Evolutionary conservation across 1,140 invertebrate genomes (phyloP), one percentile per base, ranked within the genome.

Genomic region (Bombus cullumanus): DNA sequence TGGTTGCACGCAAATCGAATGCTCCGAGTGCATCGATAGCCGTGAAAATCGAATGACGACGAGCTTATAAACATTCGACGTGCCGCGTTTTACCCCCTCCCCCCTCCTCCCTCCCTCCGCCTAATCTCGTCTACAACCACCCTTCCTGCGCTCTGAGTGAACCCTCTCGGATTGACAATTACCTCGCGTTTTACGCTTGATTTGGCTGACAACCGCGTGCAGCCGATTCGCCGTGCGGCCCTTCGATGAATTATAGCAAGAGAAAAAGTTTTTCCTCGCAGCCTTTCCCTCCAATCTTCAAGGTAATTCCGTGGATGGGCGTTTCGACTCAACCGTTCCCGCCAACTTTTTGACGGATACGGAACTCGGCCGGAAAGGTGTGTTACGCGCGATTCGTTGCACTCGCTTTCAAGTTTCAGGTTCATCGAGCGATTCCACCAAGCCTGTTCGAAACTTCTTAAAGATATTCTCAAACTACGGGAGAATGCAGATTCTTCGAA

Each of bases 111-210:
- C 43, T 41, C 77, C 59, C 83, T 5, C 0, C 43, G 43, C 31
- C 71, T 81, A 81, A 85, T 72, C 64, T 74, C 59, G 71, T 47
- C 79, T n/a, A 22, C 43, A 10, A 34, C 31, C 73, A 79, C 72
- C 77, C 82, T 83, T 66, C 37, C 53, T 22, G 22, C n/a, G n/a
- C 8, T 31, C 43, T 34, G n/a, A 62, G 53, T n/a, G 85, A 88
- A 86, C 81, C 86, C 39, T 83, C 18, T 81, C 66, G 79, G 62
- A 37, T 73, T 68, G 87, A 88, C 91, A 93, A 93, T 93, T 93
- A 92, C 88, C 91, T 86, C 84, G 59, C 85, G 89, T 88, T 91
- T 93, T 88, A 92, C 92, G 81, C 89, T 92, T 92, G 91, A 93
- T 92, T 93, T 93, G 83, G 77, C 90, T 90, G 93, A 93, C 86